A percentile compares a stretch with the other conserved stretches of the same genome.
Evolutionary conservation across 2,113 vertebrate genomes (phyloP).

Genomic region (Actenoides hombroni): DNA sequence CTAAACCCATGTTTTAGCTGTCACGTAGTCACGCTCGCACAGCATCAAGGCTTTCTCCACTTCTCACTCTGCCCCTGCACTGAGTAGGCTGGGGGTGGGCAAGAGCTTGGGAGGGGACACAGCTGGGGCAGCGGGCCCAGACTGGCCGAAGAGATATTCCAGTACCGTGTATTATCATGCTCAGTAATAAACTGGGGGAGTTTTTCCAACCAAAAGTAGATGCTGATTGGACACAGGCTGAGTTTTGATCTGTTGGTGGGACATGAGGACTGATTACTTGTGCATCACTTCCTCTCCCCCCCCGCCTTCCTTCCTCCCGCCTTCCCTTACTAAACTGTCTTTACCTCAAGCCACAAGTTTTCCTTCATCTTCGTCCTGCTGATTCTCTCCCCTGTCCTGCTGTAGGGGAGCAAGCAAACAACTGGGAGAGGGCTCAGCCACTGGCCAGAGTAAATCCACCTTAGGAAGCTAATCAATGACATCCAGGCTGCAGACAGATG

Average conservation of each 20-base stretch:
- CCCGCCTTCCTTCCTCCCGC: neutral
- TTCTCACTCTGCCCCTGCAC: neutral
- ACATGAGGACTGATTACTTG: neutral
- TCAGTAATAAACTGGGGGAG: neutral
- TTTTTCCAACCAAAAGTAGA: neutral
- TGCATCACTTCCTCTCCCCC: neutral
- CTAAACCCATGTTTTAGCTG: neutral
- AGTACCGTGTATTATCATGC: neutral
- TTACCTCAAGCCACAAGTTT: neutral
- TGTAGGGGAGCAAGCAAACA: neutral
- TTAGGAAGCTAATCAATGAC: neutral
- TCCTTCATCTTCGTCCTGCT: neutral
- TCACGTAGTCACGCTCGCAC: neutral
- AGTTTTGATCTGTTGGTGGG: neutral
- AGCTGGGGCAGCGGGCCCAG: neutral
- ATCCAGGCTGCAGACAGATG: neutral
- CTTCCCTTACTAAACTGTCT: neutral
- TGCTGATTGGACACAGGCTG: neutral
- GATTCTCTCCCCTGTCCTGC: fast-evolving
- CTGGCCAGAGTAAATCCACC: neutral
- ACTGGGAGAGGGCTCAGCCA: neutral
- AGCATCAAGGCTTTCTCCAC: neutral
- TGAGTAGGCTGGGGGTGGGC: neutral
- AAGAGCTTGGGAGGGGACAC: neutral
- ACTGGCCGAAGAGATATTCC: neutral